phyloP scores from a whole-genome alignment of 2,113 vertebrate genomes.

The Isichthys henryi region DNA sequence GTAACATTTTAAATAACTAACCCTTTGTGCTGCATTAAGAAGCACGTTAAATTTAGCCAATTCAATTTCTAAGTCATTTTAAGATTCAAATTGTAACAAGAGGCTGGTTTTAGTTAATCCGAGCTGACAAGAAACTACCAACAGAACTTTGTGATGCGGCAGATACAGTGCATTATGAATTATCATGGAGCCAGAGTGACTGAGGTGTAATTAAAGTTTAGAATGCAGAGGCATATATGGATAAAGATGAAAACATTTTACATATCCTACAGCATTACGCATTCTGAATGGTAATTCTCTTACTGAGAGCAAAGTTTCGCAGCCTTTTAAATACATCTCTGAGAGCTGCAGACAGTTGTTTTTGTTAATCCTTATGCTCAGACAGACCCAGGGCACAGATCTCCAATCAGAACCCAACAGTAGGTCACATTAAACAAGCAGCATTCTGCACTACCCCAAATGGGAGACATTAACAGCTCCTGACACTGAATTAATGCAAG shows the following conservation, averaged over 20 bases:
- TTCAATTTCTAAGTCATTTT: background rate
- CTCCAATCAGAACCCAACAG: conserved; percentile 54
- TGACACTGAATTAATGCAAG: conserved; percentile 43
- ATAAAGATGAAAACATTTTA: conserved; percentile 9
- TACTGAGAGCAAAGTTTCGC: background rate
- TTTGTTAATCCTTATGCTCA: conserved; percentile 35
- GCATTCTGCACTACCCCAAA: conserved; percentile 49
- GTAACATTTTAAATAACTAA: background rate
- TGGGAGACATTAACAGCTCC: conserved; percentile 54
- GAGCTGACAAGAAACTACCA: background rate
- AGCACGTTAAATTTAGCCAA: background rate
- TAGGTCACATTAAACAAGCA: conserved; percentile 52
- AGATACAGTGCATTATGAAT: background rate
- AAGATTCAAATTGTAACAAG: background rate
- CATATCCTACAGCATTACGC: background rate
- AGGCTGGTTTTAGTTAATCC: conserved; percentile 4
- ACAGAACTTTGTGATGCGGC: background rate
- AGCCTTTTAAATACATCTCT: conserved; percentile 3
- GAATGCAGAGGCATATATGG: background rate
- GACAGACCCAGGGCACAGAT: conserved; percentile 46
- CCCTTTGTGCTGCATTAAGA: background rate
- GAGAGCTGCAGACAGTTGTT: conserved; percentile 4
- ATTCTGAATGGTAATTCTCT: background rate
- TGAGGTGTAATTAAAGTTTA: conserved; percentile 14
- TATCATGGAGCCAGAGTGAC: background rate